Conservation (phyloP, 2,797 vertebrate species). For the Oreochromis grahami region DNA sequence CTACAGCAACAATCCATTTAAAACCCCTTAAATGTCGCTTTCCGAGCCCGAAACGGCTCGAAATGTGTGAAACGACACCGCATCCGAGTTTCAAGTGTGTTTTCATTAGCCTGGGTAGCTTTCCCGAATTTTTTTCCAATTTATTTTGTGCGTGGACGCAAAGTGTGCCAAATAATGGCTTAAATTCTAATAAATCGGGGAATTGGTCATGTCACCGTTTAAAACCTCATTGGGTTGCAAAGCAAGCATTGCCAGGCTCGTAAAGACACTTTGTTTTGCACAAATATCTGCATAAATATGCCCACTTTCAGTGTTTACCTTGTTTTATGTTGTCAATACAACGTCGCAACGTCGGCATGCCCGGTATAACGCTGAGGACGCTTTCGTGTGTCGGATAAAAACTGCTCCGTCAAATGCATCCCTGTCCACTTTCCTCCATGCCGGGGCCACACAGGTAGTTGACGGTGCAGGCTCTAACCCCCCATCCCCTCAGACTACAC, state of each 20-base stretch:
- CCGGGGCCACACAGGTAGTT: conserved; percentile 95
- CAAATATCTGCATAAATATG: neutral
- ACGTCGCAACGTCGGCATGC: conserved; percentile 59
- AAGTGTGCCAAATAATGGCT: neutral
- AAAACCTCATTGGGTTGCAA: neutral
- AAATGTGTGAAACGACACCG: neutral
- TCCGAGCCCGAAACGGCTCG: accelerated
- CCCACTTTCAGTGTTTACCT: conserved; percentile 51
- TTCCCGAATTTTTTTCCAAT: conserved; percentile 40
- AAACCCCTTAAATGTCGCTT: conserved; percentile 9
- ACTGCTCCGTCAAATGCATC: conserved; percentile 70
- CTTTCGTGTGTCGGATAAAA: conserved; percentile 23
- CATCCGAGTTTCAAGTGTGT: neutral
- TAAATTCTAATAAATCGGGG: neutral
- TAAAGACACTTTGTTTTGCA: neutral
- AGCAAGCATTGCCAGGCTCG: neutral
- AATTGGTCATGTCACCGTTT: neutral
- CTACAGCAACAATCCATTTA: conserved; percentile 59
- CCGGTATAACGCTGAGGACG: conserved; percentile 45
- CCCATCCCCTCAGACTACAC: conserved; percentile 77
- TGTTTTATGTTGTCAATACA: conserved; percentile 51
- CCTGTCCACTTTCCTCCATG: conserved; percentile 69
- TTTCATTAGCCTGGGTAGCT: neutral
- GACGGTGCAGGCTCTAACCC: conserved; percentile 69
- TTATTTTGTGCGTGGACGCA: conserved; percentile 18